Evolutionary conservation across 2,113 vertebrate genomes (phyloP), one percentile per base, ranked within the genome.

Genomic region (Oncorhynchus clarkii): DNA sequence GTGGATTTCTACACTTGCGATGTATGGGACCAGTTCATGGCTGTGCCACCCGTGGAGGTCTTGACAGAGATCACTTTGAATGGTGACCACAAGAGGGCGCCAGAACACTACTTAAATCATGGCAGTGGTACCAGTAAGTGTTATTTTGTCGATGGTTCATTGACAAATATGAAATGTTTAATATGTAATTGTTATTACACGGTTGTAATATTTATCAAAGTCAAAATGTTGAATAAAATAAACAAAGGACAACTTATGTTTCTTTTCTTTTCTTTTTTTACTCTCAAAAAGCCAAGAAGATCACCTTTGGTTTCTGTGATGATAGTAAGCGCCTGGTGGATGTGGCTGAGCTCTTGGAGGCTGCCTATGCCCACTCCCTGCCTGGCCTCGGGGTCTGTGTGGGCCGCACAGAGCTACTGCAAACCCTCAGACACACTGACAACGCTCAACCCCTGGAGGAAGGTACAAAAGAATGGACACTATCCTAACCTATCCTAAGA

Each of bases 1-100:
- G 96, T 98, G 26, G 95, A 97, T 71, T 96, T 98, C 80, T 98
- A 96, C 90, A 96, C 96, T 0, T 85, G 91, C 1, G 92, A 92
- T 51, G 84, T 96, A 51, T 97, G 96, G 97, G 86, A 84, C 1
- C 84, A 88, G 6, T 89, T 95, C 51, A 82, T 96, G 66, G 92
- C 88, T 7, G 39, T 92, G 59, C 22, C 85, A 0, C 95, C 96
- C 0, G 90, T 91, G 2, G 78, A 85, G 0, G 96, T 96, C 13
- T 79, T 96, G 71, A 57, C 79, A 0, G 84, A 86, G 0, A 34
- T 93, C 0, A 64, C 22, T 64, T 54, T 77, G 1, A 4, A 14
- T 0, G 1, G 1, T 12, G 74, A 74, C 78, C 91, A 78, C 77
- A 59, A 82, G 91, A 7, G 73, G 89, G 88, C 62, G 86, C 73